Conservation (phyloP, 2,888 invertebrate genomes). For the Parnassius apollo region DNA sequence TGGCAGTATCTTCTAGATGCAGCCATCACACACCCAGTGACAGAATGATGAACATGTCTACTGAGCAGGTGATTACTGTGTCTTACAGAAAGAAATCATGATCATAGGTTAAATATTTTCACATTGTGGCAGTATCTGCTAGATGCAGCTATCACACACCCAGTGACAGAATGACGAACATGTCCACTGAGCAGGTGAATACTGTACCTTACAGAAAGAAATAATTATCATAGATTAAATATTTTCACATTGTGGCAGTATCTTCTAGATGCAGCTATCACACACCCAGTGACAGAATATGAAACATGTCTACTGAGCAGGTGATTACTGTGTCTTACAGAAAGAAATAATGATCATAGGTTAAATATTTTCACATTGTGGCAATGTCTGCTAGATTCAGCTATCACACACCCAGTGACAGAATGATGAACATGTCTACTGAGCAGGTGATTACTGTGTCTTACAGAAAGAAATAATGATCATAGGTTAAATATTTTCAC, state of each 20-base stretch:
- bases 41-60: conserved; percentile 32
- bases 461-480: not conserved
- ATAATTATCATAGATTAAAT: too few species aligned
- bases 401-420: conserved; percentile 1
- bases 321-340: too few species aligned
- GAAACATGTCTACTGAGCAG: conserved; percentile 4
- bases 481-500: not conserved
- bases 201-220: not conserved
- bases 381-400: conserved; percentile 5
- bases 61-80: conserved; percentile 5
- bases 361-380: not conserved
- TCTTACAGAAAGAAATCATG: not conserved
- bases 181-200: not conserved
- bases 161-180: conserved; percentile 11
- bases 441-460: conserved; percentile 4
- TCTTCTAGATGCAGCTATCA: conserved; percentile 7
- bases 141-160: conserved; percentile 10
- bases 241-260: not conserved
- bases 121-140: not conserved
- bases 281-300: conserved; percentile 17
- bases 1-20: conserved; percentile 5
- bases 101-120: not conserved
- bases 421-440: conserved; percentile 33
- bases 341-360: too few species aligned
- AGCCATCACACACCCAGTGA: not conserved